These are phyloP conservation scores for Melospiza melodia DNA, from an alignment of 2,113 vertebrate species.

Conservation along the genomic window DNA sequence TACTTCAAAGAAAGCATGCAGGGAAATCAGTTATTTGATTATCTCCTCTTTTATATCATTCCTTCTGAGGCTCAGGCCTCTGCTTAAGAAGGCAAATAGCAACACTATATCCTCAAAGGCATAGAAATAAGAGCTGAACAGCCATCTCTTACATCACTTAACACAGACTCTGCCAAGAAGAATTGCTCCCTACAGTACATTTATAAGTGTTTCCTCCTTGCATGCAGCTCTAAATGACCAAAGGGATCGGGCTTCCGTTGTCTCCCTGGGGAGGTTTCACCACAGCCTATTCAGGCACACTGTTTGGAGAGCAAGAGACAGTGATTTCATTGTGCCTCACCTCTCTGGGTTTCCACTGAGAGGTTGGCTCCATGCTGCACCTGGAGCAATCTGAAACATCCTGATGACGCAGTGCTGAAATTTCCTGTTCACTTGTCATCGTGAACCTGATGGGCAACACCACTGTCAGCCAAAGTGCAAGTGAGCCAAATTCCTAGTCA, in stretches of 20 bases:
- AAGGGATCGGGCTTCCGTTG: neutral
- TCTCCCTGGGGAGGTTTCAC: neutral
- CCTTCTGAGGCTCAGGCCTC: neutral
- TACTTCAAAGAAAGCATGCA: neutral
- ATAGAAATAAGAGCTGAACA: constrained; percentile 38
- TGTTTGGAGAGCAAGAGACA: neutral
- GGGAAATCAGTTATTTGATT: neutral
- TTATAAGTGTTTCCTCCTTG: constrained; percentile 15
- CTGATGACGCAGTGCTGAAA: constrained; percentile 10
- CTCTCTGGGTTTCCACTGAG: neutral
- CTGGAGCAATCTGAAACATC: constrained; percentile 17
- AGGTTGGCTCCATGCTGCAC: neutral
- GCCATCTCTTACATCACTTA: constrained; percentile 39
- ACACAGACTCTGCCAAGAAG: constrained; percentile 29
- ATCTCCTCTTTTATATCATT: neutral
- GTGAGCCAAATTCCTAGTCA: constrained; percentile 20
- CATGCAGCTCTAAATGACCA: neutral
- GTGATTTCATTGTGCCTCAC: constrained; percentile 20
- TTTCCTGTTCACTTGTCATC: constrained; percentile 42
- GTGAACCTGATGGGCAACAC: neutral
- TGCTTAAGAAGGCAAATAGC: constrained; percentile 24
- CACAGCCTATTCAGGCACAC: neutral
- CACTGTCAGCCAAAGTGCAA: neutral
- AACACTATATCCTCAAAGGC: constrained; percentile 39
- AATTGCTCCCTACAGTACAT: constrained; percentile 2